Conservation (phyloP, 2,797 vertebrate species). For the Poliocrania exsul region DNA sequence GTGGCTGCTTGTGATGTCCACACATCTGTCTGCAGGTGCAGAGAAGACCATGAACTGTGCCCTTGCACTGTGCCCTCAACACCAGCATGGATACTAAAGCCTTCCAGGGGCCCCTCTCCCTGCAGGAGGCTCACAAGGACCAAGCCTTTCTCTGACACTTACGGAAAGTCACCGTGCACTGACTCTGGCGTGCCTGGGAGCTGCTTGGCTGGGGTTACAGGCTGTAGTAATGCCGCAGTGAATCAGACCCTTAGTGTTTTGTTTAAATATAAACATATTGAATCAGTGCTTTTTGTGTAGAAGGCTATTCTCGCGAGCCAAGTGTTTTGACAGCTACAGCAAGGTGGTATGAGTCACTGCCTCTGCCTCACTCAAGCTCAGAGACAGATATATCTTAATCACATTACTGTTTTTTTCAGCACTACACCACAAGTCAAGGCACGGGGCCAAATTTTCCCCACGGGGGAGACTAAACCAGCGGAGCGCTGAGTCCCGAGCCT, state of each 20-base stretch:
- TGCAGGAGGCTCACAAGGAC: neutral
- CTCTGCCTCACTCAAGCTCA: constrained; percentile 31
- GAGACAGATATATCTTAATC: constrained; percentile 63
- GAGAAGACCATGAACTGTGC: fast-evolving
- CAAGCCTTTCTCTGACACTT: neutral
- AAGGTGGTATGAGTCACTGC: constrained; percentile 66
- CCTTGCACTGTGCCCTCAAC: neutral
- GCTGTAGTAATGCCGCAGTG: constrained; percentile 59
- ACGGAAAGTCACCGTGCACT: neutral
- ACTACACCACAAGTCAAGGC: constrained; percentile 33
- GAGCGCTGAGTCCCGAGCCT: neutral
- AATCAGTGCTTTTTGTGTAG: constrained; percentile 53
- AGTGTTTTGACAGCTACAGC: constrained; percentile 66
- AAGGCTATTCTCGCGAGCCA: constrained; percentile 59
- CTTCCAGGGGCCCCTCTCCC: neutral
- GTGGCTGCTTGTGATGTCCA: neutral
- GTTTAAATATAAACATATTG: constrained; percentile 67
- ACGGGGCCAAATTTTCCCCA: constrained; percentile 11
- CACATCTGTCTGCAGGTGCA: neutral
- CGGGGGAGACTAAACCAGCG: neutral
- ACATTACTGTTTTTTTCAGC: constrained; percentile 2
- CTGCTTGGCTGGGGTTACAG: constrained; percentile 4
- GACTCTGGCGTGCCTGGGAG: neutral
- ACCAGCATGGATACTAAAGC: neutral
- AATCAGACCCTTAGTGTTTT: constrained; percentile 48